These are phyloP conservation scores for Lordiphosa fenestrarum DNA, from an alignment of 2,888 invertebrate species.

Conservation along the genomic window DNA sequence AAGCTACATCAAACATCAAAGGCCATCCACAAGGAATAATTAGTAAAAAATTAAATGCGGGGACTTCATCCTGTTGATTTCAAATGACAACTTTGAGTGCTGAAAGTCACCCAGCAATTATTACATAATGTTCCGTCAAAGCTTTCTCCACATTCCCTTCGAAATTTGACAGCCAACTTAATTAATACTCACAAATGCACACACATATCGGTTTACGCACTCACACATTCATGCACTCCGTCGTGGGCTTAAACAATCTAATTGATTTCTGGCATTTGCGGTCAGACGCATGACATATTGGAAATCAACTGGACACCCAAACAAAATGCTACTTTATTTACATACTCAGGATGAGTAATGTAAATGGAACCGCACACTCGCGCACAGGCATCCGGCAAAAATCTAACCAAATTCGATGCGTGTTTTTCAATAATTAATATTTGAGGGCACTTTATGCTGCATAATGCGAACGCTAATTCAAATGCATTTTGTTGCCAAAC, in stretches of 20 bases:
- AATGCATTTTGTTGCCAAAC: slow-evolving; percentile 25
- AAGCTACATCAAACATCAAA: no score
- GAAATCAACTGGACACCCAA: not conserved
- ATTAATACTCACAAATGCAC: slow-evolving; percentile 1
- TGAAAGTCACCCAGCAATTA: no score
- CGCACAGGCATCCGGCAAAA: not conserved
- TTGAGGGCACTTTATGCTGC: slow-evolving; percentile 8
- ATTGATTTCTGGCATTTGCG: slow-evolving; percentile 50
- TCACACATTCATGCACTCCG: no score
- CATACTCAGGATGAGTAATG: slow-evolving; percentile 1
- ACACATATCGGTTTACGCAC: not conserved
- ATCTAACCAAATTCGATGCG: slow-evolving; percentile 5
- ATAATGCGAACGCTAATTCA: slow-evolving; percentile 13
- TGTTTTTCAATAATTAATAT: slow-evolving; percentile 29
- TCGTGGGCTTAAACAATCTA: slow-evolving; percentile 30
- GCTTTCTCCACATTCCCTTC: no score
- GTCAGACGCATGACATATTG: slow-evolving; percentile 17
- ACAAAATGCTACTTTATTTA: slow-evolving; percentile 26
- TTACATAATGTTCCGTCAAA: no score
- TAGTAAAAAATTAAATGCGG: no score
- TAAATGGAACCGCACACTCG: no score
- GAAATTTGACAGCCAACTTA: no score
- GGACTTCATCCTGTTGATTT: no score
- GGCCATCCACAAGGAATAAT: no score
- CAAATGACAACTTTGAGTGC: no score